These are phyloP conservation scores for Enoplosus armatus DNA, from an alignment of 2,797 vertebrate genomes.

Conservation along the genomic window DNA sequence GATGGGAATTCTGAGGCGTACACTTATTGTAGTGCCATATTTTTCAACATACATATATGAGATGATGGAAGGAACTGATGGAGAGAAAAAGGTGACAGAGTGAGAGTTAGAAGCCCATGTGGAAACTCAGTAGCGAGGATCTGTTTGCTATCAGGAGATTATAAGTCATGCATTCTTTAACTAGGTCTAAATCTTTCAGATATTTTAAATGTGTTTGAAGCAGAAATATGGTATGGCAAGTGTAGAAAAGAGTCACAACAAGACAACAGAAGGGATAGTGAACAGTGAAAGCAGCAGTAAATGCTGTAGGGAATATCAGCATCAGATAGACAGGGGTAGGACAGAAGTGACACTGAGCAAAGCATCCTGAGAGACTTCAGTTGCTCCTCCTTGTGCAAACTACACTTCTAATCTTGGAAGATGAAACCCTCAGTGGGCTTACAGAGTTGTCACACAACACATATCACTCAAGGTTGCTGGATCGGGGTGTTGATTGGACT, in stretches of 20 bases:
- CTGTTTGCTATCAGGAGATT: slow-evolving; percentile 20
- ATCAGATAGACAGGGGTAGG: slow-evolving; percentile 38
- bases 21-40: slow-evolving; percentile 17
- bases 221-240: slow-evolving; percentile 6
- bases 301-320: slow-evolving; percentile 43
- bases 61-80: slow-evolving; percentile 8
- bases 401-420: slow-evolving; percentile 37
- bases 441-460: slow-evolving; percentile 64
- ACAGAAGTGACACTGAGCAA: slow-evolving; percentile 45
- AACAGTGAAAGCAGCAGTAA: slow-evolving; percentile 32
- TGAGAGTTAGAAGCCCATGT: background rate
- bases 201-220: slow-evolving; percentile 8
- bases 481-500: slow-evolving; percentile 67
- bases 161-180: slow-evolving; percentile 19
- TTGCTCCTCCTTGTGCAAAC: slow-evolving; percentile 43
- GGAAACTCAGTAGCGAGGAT: slow-evolving; percentile 25
- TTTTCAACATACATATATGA: slow-evolving; percentile 20
- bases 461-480: slow-evolving; percentile 45
- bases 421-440: slow-evolving; percentile 48
- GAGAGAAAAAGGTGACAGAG: background rate
- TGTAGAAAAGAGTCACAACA: slow-evolving; percentile 21
- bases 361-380: slow-evolving; percentile 39
- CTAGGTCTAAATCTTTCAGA: slow-evolving; percentile 5
- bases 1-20: slow-evolving; percentile 34
- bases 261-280: slow-evolving; percentile 11